Percentiles rank a stretch among this genome's conserved stretches.
These are phyloP conservation scores for Urocyon cinereoargenteus DNA, from an alignment of 2,797 vertebrate species.

Conservation along the genomic window DNA sequence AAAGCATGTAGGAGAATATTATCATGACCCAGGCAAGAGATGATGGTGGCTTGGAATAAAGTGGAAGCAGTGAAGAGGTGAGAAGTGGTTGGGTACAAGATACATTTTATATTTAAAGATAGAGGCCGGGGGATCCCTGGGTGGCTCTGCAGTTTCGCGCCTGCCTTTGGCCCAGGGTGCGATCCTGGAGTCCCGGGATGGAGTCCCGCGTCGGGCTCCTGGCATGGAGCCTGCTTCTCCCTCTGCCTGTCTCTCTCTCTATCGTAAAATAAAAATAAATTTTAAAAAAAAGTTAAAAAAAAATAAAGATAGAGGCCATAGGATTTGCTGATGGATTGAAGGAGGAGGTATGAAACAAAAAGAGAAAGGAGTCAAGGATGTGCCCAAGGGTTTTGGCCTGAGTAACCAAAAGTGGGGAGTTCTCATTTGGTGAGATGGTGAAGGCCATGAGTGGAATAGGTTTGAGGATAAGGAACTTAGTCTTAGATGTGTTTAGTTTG, in stretches of 20 bases:
- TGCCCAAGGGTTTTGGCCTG: neutral
- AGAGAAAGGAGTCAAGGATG: neutral
- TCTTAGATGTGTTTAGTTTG: neutral
- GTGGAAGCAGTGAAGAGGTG: neutral
- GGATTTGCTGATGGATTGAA: slow-evolving; percentile 16
- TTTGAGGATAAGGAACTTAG: neutral
- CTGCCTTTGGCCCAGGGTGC: no score
- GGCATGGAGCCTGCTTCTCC: no score
- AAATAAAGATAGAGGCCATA: slow-evolving; percentile 1
- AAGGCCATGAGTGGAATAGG: neutral
- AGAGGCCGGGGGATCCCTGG: neutral
- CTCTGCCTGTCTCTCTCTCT: no score
- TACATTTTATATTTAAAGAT: slow-evolving; percentile 32
- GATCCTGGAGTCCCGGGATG: no score
- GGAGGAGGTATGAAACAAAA: neutral
- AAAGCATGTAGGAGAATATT: slow-evolving; percentile 7
- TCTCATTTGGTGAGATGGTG: neutral
- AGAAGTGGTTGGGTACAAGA: neutral
- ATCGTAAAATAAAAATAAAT: no score
- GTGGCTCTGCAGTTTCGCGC: no score
- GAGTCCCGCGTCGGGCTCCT: no score
- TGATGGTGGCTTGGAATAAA: neutral
- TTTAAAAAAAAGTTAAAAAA: no score
- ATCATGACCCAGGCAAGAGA: neutral
- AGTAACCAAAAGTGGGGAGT: neutral